A percentile compares a stretch with the other conserved stretches of the same genome.
These are phyloP conservation scores for Hippoglossus stenolepis DNA, from an alignment of 2,113 vertebrate species.

Conservation along the genomic window DNA sequence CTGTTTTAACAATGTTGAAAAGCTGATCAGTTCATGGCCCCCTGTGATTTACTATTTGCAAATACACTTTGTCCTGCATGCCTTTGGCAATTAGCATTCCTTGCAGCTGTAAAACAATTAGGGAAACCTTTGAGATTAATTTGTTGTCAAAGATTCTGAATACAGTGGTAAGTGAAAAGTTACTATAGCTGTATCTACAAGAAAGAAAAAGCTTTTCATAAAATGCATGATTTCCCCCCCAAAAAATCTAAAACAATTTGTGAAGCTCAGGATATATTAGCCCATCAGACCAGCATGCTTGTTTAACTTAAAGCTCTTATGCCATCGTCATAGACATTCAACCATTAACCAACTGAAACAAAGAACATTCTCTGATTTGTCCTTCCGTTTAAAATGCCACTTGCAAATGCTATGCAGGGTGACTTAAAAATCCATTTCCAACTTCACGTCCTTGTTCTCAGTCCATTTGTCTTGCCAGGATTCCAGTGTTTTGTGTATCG, in stretches of 20 bases:
- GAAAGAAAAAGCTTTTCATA: not conserved
- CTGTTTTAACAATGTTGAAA: not conserved
- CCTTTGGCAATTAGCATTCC: not conserved
- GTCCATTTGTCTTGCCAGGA: constrained; percentile 73
- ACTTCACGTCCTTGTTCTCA: constrained; percentile 67
- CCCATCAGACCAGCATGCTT: not conserved
- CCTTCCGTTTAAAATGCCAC: constrained; percentile 69
- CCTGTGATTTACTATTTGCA: constrained; percentile 15
- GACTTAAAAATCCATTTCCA: constrained; percentile 79
- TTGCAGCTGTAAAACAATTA: constrained; percentile 26
- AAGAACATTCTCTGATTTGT: constrained; percentile 24
- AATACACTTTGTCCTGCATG: constrained; percentile 15
- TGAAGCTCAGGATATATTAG: not conserved
- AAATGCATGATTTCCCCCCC: not conserved
- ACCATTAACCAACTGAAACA: constrained; percentile 12
- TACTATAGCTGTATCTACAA: too few species aligned
- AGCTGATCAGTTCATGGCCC: not conserved
- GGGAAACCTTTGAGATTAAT: constrained; percentile 34
- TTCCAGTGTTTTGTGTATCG: constrained; percentile 75
- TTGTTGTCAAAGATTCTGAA: constrained; percentile 1
- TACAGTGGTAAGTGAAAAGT: too few species aligned
- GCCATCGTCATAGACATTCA: constrained; percentile 24
- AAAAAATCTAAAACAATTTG: not conserved
- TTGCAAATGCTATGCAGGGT: constrained; percentile 66
- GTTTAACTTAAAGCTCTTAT: not conserved